Evolutionary conservation across 2,113 vertebrate genomes (phyloP).

Genomic region (Puma concolor): DNA sequence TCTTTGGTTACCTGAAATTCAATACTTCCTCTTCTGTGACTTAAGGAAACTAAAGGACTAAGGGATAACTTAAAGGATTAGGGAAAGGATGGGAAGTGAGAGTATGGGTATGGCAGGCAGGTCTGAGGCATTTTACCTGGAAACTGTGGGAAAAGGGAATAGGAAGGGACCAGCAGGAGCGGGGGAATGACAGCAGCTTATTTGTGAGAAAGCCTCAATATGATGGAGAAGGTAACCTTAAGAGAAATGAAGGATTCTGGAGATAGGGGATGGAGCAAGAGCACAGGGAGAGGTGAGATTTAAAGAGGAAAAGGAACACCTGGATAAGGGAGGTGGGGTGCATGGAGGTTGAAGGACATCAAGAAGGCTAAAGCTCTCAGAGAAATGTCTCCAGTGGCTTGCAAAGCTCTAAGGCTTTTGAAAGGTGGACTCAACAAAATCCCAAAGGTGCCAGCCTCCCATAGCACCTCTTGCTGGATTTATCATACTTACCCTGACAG

Average conservation of each 20-base stretch:
- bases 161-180: not conserved
- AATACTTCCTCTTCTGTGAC: not conserved
- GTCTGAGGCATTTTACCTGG: not conserved
- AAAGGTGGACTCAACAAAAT: not conserved
- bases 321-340: not conserved
- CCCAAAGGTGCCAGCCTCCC: not conserved
- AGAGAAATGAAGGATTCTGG: not conserved
- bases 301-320: not conserved
- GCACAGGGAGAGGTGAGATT: not conserved
- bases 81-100: not conserved
- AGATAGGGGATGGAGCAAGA: not conserved
- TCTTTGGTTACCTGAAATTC: not conserved
- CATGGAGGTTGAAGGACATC: not conserved
- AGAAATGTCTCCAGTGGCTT: not conserved
- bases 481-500: conserved; percentile 47
- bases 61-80: not conserved
- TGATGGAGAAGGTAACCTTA: not conserved
- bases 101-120: not conserved
- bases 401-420: not conserved
- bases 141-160: not conserved
- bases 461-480: not conserved
- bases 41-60: not conserved
- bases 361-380: not conserved
- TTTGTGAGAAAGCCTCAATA: not conserved
- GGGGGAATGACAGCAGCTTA: not conserved